Base-by-base conservation (phyloP, 2,797 vertebrate species). In the Rhabdomys pumilio region DNA sequence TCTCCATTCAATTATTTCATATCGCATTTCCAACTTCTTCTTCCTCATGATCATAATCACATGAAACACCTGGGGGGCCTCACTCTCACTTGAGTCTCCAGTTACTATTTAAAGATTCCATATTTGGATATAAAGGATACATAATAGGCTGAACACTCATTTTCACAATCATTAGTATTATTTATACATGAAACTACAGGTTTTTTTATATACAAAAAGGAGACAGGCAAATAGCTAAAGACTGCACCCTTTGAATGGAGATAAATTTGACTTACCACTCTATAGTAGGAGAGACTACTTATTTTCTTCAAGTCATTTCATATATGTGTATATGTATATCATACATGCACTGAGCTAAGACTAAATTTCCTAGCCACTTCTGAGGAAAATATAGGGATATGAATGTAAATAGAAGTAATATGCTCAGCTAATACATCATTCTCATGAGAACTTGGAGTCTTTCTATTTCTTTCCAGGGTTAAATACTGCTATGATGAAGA, bases 11-110 rank as follows among this genome's bases (percentile, higher is more conserved):
- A 24, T 34, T 20, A 47, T 4, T 26, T 17, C 65, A 7, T 29
- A 90, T 88, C 88, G n/a, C n/a, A 65, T 90, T 89, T 79, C 14
- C 22, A 38, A 41, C 17, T 55, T 96, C 13, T 65, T 95, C 11
- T 79, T 83, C 26, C 12, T 59, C 55, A 57, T 84, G 12, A 10
- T 7, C 34, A 53, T 9, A 73, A 29, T 63, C 94, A 55, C 7
- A 53, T 38, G 15, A 13, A 9, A 34, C 57, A 7, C 13, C 29
- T 4, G 4, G 13, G 13, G 41, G 17, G 17, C 4, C 19, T 41
- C 80, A 72, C 41, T 29, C 20, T 92, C 72, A 34, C 53, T 87
- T 95, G 87, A n/a, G 47, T 77, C 4, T n/a, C 29, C 4, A 7
- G 55, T 85, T 31, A 31, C 57, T 76, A 67, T 4, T 61, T 47